Base-by-base conservation (phyloP, 2,797 vertebrate genomes). In the Staurois parvus region DNA sequence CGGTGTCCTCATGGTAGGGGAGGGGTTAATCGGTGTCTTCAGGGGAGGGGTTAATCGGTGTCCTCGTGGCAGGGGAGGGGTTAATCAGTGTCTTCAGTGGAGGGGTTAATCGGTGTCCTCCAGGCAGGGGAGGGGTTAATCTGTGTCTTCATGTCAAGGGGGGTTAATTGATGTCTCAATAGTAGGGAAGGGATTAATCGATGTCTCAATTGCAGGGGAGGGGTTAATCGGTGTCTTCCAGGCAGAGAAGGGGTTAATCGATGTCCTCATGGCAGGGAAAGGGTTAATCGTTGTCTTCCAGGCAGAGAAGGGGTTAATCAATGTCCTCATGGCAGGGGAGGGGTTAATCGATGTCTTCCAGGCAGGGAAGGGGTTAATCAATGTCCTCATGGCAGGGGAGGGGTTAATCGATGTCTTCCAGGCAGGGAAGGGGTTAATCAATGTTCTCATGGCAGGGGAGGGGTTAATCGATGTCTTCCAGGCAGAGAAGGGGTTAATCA, bases 151-250 rank as follows among this genome's bases (percentile, higher is more conserved):
- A 17, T 2, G 52, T 0, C 3, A 29, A 11, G 26, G n/a, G 4
- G 28, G 26, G 26, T 15, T 29, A 19, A 69, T 12, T 30, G 0
- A 7, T 59, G 56, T 1, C 15, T 13, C 48, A 2, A 9, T 48
- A 48, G 75, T 21, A 64, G 56, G 10, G 6, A 15, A 48, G 9
- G n/a, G n/a, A n/a, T n/a, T n/a, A n/a, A n/a, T n/a, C n/a, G n/a
- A n/a, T n/a, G n/a, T n/a, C n/a, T n/a, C n/a, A n/a, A n/a, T n/a
- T 2, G 3, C 4, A 11, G 15, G 24, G 4, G 29, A 0, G 10
- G 66, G 64, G 66, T 12, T 3, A 13, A 29, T 68, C 4, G 6
- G 2, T n/a, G n/a, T 5, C 12, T 15, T 5, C 62, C 26, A 4
- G n/a, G n/a, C n/a, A n/a, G 9, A 26, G 8, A 9, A 12, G 15